Conservation (phyloP, 2,888 invertebrate species). For the Diachrysia chrysitis region DNA sequence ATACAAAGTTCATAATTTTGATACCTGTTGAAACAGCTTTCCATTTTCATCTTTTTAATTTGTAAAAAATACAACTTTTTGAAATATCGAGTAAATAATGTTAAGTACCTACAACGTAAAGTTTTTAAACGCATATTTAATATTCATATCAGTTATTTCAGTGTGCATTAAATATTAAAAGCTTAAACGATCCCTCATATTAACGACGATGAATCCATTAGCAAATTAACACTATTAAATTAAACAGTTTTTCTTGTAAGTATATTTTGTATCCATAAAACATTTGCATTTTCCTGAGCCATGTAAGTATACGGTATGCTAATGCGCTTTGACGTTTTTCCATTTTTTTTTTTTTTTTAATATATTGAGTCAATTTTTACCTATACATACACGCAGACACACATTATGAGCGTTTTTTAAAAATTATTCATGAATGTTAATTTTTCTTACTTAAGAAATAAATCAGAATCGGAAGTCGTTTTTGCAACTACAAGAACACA, state of each 20-base stretch:
- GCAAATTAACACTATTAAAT: neutral
- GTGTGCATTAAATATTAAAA: slow-evolving; percentile 2
- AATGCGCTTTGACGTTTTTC: too few species aligned
- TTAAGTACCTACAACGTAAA: neutral
- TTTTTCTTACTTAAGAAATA: slow-evolving; percentile 1
- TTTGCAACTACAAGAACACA: neutral
- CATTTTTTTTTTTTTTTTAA: too few species aligned
- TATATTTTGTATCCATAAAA: neutral
- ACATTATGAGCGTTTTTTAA: neutral
- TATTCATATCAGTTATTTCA: neutral
- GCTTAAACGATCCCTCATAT: slow-evolving; percentile 4
- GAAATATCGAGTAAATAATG: neutral
- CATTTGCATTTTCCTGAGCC: neutral
- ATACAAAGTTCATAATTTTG: too few species aligned
- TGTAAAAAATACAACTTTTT: neutral
- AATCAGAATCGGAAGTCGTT: slow-evolving; percentile 1
- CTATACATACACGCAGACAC: too few species aligned
- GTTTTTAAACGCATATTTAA: neutral
- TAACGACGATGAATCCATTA: slow-evolving; percentile 1
- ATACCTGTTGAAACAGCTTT: too few species aligned
- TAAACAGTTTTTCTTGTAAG: neutral
- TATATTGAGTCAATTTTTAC: too few species aligned
- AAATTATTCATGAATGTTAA: neutral
- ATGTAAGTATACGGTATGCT: neutral
- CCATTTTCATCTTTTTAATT: too few species aligned